Conservation (phyloP, 2,113 vertebrate species). For the Isichthys henryi region DNA sequence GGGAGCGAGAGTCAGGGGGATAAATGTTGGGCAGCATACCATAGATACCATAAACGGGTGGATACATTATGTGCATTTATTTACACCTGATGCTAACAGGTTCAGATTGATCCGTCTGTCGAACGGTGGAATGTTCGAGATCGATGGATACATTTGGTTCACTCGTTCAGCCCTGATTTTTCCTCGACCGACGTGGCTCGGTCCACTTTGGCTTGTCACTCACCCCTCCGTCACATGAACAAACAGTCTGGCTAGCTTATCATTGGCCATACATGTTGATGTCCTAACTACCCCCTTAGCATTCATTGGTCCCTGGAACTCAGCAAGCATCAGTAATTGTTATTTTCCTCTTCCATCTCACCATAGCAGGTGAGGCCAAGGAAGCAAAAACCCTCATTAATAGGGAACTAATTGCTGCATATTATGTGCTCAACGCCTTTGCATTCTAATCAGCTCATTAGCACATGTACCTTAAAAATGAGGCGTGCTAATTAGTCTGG, state of each 20-base stretch:
- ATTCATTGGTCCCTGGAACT: no score
- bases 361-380: background rate
- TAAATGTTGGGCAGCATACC: background rate
- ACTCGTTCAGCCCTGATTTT: background rate
- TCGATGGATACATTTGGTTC: background rate
- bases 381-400: background rate
- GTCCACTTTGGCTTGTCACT: background rate
- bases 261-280: background rate
- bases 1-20: background rate
- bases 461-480: background rate
- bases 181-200: background rate
- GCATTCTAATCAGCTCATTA: conserved; percentile 6
- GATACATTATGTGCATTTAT: background rate
- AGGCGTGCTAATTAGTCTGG: background rate
- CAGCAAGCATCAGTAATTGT: background rate
- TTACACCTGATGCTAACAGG: background rate
- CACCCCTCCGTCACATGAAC: background rate
- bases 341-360: background rate
- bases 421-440: background rate
- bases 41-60: background rate
- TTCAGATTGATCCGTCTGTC: background rate
- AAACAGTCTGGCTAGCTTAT: background rate
- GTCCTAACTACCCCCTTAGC: background rate
- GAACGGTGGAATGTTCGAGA: background rate
- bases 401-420: background rate